Base-by-base conservation (phyloP, 2,797 vertebrate species). In the Hoplostethus mediterraneus region DNA sequence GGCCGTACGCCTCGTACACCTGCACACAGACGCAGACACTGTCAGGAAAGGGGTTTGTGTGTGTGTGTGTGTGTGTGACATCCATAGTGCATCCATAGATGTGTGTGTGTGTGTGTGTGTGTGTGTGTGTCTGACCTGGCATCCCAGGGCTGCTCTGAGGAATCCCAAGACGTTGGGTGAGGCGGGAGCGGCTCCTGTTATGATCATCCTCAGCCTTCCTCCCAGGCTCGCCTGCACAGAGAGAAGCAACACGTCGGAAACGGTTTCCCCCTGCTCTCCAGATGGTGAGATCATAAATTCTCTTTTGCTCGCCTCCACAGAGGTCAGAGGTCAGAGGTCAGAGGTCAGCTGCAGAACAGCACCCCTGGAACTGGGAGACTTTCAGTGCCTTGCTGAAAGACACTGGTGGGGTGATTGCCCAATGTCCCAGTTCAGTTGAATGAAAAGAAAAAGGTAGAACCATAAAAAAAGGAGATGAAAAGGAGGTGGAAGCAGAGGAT, bases 1-100 rank as follows among this genome's bases (percentile, higher is more conserved):
- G 98, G 59, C 98, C 98, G 0, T 99, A 99, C 0, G 97, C 98
- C 92, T 99, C 97, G 48, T 98, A 98, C 56, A 98, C 96, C 97
- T 98, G 80, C 28, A 88, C 80, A 81, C 58, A 71, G 5, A 83
- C 47, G 79, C 1, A 70, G 0, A 47, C 5, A 4, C 2, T 16
- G 9, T 21, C 10, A 54, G 11, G 48, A 21, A 44, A 4, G 66
- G 11, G 11, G 8, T 0, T 9, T 55, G 25, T 61, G 25, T 25
- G 13, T 51, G 30, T 31, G 21, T 42, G 57, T 55, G 12, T 63
- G 16, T 33, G 40, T 55, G 56, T 56, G 48, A 49, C 16, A 21
- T 5, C 31, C 1, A n/a, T 58, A n/a, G 33, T 40, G 56, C 40
- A 42, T 40, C 6, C 38, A 5, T 7, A 30, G 3, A 5, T 55